Conservation (phyloP, 2,888 invertebrate genomes). For the Acholoe squamosa region DNA sequence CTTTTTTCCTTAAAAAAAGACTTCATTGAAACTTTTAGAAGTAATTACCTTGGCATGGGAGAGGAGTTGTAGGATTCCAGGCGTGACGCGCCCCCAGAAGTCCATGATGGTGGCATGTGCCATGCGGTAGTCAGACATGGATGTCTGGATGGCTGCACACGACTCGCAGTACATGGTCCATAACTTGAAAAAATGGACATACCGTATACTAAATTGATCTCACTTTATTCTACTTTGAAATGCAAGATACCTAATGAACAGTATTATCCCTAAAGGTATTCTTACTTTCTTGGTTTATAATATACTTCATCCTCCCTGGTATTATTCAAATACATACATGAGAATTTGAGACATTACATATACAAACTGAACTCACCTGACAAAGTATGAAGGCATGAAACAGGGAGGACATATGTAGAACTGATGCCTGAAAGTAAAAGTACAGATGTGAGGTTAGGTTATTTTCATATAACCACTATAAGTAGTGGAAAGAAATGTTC, state of each 20-base stretch:
- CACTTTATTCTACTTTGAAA: too few species aligned
- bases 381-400: slow-evolving; percentile 99
- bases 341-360: background rate
- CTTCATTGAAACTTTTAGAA: background rate
- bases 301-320: too few species aligned
- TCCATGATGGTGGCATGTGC: slow-evolving; percentile 90
- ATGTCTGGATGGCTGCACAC: slow-evolving; percentile 87
- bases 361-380: slow-evolving; percentile 86
- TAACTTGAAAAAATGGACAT: slow-evolving; percentile 85
- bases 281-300: too few species aligned
- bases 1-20: background rate
- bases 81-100: slow-evolving; percentile 99
- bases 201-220: background rate
- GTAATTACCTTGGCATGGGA: slow-evolving; percentile 93
- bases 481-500: too few species aligned
- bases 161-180: slow-evolving; percentile 99
- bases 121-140: slow-evolving; percentile 81
- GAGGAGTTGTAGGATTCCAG: slow-evolving; percentile 95
- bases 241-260: too few species aligned
- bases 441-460: background rate
- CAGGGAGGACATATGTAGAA: slow-evolving; percentile 96
- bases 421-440: slow-evolving; percentile 87
- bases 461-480: background rate
- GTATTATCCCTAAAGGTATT: too few species aligned
- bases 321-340: too few species aligned